Base-by-base conservation (phyloP, 2,113 vertebrate genomes). In the Amphiprion ocellaris region DNA sequence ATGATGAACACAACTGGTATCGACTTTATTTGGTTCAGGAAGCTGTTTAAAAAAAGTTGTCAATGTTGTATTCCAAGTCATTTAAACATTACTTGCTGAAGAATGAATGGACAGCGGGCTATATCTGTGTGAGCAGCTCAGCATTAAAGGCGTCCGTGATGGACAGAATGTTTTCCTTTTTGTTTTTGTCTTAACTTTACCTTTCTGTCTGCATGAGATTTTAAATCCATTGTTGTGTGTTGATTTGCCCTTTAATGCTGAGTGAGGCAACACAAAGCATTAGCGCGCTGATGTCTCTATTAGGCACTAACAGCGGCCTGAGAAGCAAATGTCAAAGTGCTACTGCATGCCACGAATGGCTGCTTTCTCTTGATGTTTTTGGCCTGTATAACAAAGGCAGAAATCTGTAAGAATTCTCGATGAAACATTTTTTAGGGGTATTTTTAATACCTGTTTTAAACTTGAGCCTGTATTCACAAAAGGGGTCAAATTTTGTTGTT, bases 321-420 rank as follows among this genome's bases (percentile, higher is more conserved):
- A 46, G 69, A 67, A 63, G 56, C 44, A 63, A 87, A 79, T 76
- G 74, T 83, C 81, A 84, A 76, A 62, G 68, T 86, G 83, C 82
- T 74, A 60, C 84, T 77, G 83, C 82, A 81, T 88, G 87, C 78
- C 78, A 81, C n/a, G 30, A 47, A 65, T 9, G 37, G 64, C 47
- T 80, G 4, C 10, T 75, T 39, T 75, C n/a, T 63, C 8, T 74
- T 71, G 15, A 49, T 47, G 16, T 68, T 67, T 46, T 44, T 44
- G 39, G 53, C 77, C n/a, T 63, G 39, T 61, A 10, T 44, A 41
- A 50, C 19, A 72, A 47, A 67, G 46, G 53, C 63, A 52, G 37
- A 83, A 21, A 17, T 39, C 5, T 16, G 52, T 6, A 53, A 41
- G 4, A 69, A 30, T 58, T 79, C 15, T 79, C 21, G 21, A 46